Base-by-base conservation (phyloP, 35 echinoderm and acorn worm genomes). In the Amphiura filiformis region DNA sequence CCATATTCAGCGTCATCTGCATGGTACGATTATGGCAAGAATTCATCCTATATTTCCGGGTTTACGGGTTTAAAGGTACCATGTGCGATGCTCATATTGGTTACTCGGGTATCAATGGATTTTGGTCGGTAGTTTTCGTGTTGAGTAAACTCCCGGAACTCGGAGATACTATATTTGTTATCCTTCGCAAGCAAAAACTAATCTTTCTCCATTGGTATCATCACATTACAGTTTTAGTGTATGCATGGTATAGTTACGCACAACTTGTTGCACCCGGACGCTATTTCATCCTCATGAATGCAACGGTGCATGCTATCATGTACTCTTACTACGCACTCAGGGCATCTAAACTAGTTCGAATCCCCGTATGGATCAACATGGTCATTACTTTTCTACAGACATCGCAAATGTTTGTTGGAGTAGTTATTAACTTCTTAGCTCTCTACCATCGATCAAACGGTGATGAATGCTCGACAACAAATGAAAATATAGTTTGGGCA, bases 151-250 rank as follows among this genome's bases (percentile, higher is more conserved):
- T 99, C 3, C 96, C 96, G 1, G 96, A 99, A 42, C 90, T 99
- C 5, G 96, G 96, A 23, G 96, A 99, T 52, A 99, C 96, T 20
- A 36, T 99, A 0, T 99, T 99, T 56, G 90, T 99, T 35, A 93
- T 99, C 65, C 87, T 99, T 3, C 82, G 96, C 7, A 99, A 99
- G 40, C 92, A 99, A 80, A 89, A 89, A n/a, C 88, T 99, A 38
- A 99, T 99, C 47, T 99, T 99, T 61, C 88, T 99, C 23, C 96
- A 99, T 76, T 99, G 93, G 93, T 99, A 99, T 84, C 96, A 99
- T 42, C 96, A 99, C 78, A 90, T 94, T 39, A 94, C 96, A 0
- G 96, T 99, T 32, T 81, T 94, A 39, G 76, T 99, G 22, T 99
- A 94, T 64, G 82, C 92, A 1, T 94, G 81, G 76, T 93, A 94